Conservation (phyloP, 1,140 invertebrate species). For the Nephila pilipes region DNA sequence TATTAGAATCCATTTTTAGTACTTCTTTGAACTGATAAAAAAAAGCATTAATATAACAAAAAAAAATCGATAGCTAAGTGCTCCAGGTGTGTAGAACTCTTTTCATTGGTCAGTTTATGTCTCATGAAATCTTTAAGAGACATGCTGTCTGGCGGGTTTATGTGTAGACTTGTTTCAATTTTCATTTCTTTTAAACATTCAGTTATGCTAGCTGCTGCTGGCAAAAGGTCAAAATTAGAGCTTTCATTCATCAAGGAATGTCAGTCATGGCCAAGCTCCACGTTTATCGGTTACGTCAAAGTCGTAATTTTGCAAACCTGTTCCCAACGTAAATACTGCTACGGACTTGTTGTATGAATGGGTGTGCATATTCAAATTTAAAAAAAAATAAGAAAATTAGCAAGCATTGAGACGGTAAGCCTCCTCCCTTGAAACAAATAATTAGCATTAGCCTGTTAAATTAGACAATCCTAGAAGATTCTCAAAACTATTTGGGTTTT, state of each 20-base stretch:
- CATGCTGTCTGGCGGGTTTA: constrained; percentile 1
- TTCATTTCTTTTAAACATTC: neutral
- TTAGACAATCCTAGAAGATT: neutral
- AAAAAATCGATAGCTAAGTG: too few species aligned
- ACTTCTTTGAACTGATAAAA: neutral
- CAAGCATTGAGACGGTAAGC: neutral
- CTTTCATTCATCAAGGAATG: neutral
- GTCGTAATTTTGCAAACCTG: neutral
- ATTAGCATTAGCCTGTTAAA: neutral
- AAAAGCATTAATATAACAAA: neutral
- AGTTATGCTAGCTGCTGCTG: neutral
- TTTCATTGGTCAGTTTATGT: neutral
- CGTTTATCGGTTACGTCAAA: neutral
- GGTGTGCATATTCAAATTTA: neutral
- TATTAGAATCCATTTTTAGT: neutral
- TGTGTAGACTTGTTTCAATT: neutral
- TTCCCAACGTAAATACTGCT: neutral
- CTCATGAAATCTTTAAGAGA: neutral
- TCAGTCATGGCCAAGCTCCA: neutral
- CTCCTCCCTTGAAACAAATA: neutral
- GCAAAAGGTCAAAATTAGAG: neutral
- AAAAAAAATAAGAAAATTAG: neutral
- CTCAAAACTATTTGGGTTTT: neutral
- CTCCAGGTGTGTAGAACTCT: neutral
- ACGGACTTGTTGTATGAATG: neutral